A percentile compares a stretch with the other conserved stretches of the same genome.
These are phyloP conservation scores for Apocheima hispidaria DNA, from an alignment of 2,888 invertebrate genomes.

Conservation along the genomic window DNA sequence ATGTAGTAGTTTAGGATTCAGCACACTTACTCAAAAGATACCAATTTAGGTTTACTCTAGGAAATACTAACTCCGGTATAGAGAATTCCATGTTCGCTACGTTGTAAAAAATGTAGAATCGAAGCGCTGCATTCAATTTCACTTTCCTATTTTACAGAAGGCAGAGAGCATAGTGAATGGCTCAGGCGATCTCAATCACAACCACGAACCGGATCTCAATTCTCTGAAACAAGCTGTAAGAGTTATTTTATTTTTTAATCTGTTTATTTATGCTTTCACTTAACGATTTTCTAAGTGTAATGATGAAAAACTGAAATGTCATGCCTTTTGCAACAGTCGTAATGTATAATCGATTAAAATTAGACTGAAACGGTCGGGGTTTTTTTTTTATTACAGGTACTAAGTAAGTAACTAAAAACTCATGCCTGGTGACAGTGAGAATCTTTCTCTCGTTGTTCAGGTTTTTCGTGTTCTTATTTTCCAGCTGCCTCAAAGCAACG, in stretches of 20 bases:
- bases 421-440: neutral
- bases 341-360: slow-evolving; percentile 3
- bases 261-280: slow-evolving; percentile 14
- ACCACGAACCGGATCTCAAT: slow-evolving; percentile 72
- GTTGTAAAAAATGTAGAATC: too few species aligned
- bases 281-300: neutral
- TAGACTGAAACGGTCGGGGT: neutral
- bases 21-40: too few species aligned
- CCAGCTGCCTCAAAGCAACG: slow-evolving; percentile 66
- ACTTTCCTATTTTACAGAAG: slow-evolving; percentile 61
- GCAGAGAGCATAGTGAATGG: slow-evolving; percentile 70
- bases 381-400: neutral
- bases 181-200: slow-evolving; percentile 80
- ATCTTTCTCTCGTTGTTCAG: neutral
- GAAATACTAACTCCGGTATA: too few species aligned
- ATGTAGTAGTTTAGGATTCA: too few species aligned
- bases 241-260: slow-evolving; percentile 5
- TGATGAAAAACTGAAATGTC: slow-evolving; percentile 2
- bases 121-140: too few species aligned
- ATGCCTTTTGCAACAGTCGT: neutral
- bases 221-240: slow-evolving; percentile 60
- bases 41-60: too few species aligned
- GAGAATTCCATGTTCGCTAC: too few species aligned
- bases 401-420: neutral
- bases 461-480: slow-evolving; percentile 1